Evolutionary conservation across 1,140 invertebrate genomes (phyloP), one percentile per base, ranked within the genome.

Genomic region (Drosophila ironensis): DNA sequence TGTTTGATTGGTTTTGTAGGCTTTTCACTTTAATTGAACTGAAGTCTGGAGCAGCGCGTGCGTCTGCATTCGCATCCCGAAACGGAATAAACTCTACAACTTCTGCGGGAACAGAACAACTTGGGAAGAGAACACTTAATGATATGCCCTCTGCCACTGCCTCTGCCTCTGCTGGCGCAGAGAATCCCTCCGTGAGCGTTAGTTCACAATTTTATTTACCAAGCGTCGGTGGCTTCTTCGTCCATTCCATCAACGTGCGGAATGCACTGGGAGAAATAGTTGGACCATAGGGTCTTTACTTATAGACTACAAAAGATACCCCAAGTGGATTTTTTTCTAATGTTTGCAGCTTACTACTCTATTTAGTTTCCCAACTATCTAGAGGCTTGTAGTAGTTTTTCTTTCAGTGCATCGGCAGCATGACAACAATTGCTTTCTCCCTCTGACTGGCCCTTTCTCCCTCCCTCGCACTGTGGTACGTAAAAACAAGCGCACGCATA

Each of bases 41-140:
- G 51, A 71, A 71, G 14, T 37, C 33, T 37, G 7, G 14, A 37
- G 71, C 63, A 64, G 54, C 63, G 78, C 82, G 87, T 89, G 87
- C 75, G 70, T 72, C 72, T 89, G 82, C 82, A 89, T 72, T 87
- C 82, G 87, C 66, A 77, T 87, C 87, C 82, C 82, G 87, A 87
- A 86, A 87, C 87, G 75, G 87, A 89, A 89, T 89, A 89, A 88
- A 84, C 87, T 88, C 77, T 80, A 88, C 73, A 88, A 88, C 87
- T 87, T 61, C 87, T 73, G 72, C 78, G 67, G 80, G 80, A 84
- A 86, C 74, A 80, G 80, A 84, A 86, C 70, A 86, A n/a, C n/a
- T 66, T 86, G 69, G 70, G 77, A 38, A 33, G 30, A 37, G 33
- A 37, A 37, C 33, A 37, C 33, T 17, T 37, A 37, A 16, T 35